Conservation (phyloP, 2,888 invertebrate species). For the Caenorhabditis wallacei region DNA sequence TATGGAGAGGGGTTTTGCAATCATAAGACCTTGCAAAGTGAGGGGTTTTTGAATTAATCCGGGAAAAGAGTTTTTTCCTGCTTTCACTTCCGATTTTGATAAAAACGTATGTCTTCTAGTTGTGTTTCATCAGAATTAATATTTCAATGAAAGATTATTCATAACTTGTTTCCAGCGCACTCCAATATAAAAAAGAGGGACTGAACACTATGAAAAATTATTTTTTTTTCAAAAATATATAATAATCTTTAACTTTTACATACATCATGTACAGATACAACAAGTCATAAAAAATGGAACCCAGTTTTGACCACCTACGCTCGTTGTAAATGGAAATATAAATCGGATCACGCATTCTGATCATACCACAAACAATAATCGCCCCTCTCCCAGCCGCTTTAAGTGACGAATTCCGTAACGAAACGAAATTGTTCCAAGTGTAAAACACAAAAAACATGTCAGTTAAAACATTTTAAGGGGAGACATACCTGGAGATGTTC, state of each 20-base stretch:
- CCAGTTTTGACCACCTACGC: slow-evolving; percentile 50
- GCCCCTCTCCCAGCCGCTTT: slow-evolving; percentile 13
- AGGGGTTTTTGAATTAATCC: slow-evolving; percentile 38
- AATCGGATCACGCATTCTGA: slow-evolving; percentile 50
- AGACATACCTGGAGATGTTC: slow-evolving; percentile 76
- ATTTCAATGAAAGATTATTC: neutral
- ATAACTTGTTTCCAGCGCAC: too few relatives aligned
- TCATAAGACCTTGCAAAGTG: slow-evolving; percentile 46
- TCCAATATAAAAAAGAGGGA: neutral
- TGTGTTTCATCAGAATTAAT: slow-evolving; percentile 3
- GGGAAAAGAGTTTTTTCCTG: slow-evolving; percentile 36
- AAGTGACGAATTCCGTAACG: slow-evolving; percentile 37
- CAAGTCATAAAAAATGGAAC: slow-evolving; percentile 41
- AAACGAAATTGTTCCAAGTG: slow-evolving; percentile 25
- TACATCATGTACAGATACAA: slow-evolving; percentile 29
- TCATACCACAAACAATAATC: slow-evolving; percentile 33
- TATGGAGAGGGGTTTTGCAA: slow-evolving; percentile 26
- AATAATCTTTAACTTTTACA: slow-evolving; percentile 12
- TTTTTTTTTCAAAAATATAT: too few relatives aligned
- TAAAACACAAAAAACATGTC: slow-evolving; percentile 20
- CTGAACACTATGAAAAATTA: slow-evolving; percentile 10
- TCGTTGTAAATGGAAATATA: slow-evolving; percentile 18
- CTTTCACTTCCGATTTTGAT: slow-evolving; percentile 46
- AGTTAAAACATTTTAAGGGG: neutral
- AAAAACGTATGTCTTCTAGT: slow-evolving; percentile 27